A percentile compares a stretch with the other conserved stretches of the same genome.
phyloP scores from a whole-genome alignment of 2,797 vertebrate genomes.

The Psittacula derbiana region DNA sequence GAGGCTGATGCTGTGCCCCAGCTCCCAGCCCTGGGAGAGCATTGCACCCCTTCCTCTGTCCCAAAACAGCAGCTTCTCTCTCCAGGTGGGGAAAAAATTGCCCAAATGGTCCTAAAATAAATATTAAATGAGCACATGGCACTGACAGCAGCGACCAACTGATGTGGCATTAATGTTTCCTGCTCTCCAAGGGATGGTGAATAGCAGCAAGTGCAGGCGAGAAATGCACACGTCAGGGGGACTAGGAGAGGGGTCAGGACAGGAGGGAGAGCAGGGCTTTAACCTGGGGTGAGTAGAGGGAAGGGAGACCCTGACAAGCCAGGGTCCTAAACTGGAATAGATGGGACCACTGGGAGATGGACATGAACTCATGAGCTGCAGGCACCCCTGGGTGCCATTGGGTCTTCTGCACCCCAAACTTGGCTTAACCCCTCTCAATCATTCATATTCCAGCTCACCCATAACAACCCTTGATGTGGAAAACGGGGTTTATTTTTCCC shows the following conservation, averaged over 20 bases:
- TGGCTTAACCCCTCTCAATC: not conserved
- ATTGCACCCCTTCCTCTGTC: not conserved
- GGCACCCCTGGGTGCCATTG: not conserved
- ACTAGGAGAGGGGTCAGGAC: not conserved
- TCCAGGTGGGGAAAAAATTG: not conserved
- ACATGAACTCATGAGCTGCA: not conserved
- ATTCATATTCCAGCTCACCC: not conserved
- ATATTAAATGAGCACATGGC: fast-evolving
- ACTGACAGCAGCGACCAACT: not conserved
- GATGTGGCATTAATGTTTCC: not conserved
- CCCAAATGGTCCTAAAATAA: not conserved
- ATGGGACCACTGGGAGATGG: not conserved
- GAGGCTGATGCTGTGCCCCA: fast-evolving
- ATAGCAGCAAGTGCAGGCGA: not conserved
- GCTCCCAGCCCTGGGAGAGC: not conserved
- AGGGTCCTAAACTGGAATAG: not conserved
- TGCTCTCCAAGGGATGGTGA: not conserved
- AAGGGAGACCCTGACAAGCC: not conserved
- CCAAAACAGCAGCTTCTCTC: not conserved
- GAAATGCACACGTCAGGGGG: not conserved
- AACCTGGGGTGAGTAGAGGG: fast-evolving
- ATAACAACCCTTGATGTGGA: not conserved
- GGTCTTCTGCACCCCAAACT: not conserved
- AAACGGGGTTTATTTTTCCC: not conserved
- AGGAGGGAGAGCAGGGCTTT: not conserved